Evolutionary conservation across 2,113 vertebrate genomes (phyloP), one percentile per base, ranked within the genome.

Genomic region (Rhinolophus ferrumequinum): DNA sequence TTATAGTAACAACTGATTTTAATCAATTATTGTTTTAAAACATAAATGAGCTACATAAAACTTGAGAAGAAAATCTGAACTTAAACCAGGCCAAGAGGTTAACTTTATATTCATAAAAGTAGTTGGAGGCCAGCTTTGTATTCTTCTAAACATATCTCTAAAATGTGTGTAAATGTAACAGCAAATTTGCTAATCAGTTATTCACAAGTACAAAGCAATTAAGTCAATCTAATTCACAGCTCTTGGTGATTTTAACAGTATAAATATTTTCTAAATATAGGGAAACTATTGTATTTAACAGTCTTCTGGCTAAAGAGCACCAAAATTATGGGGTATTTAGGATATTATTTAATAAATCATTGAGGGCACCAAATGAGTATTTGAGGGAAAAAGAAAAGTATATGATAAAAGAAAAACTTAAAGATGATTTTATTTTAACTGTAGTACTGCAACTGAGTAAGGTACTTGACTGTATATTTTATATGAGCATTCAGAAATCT

Each of bases 71-170:
- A 96, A 97, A 96, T 64, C 60, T 86, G 22, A 95, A 95, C 8
- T 52, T 97, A 96, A 93, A 22, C 73, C 79, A 69, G 76, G 81
- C 84, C 10, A 60, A 95, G 10, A 94, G 52, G 69, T 73, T 90
- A 96, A 77, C 11, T 90, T 94, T 80, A 89, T 13, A 75, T 54
- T 97, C 87, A 94, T 91, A 11, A 58, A 97, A 95, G 38, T 62
- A 54, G 80, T 75, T 92, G 81, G 56, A 95, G 19, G 67, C 28
- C 76, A 96, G 28, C 38, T 86, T 82, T 64, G 88, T 66, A 50
- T 88, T 67, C 22, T 88, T 44, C 41, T 91, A 38, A 95, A 90
- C 22, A 66, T 47, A 76, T 19, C 52, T 93, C 13, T 73, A 88
- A 93, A 94, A 94, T 28, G 15, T 93, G 16, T 38, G 82, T 79